Evolutionary conservation across 2,797 vertebrate genomes (phyloP).

Genomic region (Cottoperca gobio): DNA sequence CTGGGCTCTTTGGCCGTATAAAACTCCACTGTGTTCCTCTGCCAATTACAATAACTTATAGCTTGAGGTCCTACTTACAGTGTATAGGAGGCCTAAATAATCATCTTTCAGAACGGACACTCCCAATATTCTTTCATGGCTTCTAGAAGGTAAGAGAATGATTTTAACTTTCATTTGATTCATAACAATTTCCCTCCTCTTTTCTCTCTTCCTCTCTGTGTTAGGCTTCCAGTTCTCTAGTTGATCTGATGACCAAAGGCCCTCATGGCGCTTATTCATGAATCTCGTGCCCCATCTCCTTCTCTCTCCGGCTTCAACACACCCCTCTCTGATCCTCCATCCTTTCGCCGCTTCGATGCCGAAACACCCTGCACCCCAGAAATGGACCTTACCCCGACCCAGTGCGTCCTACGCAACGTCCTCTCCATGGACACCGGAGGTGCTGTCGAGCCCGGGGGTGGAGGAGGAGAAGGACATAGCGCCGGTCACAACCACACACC

Average conservation of each 20-base stretch:
- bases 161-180: conserved; percentile 37
- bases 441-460: conserved; percentile 69
- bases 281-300: conserved; percentile 91
- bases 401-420: conserved; percentile 93
- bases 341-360: conserved; percentile 88
- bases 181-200: conserved; percentile 19
- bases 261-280: conserved; percentile 93
- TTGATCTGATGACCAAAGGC: conserved; percentile 70
- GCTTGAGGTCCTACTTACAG: not conserved
- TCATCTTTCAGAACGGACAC: conserved; percentile 10
- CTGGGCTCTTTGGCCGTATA: not conserved
- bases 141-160: not conserved
- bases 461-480: conserved; percentile 66
- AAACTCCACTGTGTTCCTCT: not conserved
- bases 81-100: conserved; percentile 18
- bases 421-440: conserved; percentile 89
- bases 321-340: conserved; percentile 87
- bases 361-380: conserved; percentile 93
- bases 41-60: not conserved
- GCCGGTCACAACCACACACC: conserved; percentile 84
- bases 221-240: conserved; percentile 49
- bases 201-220: conserved; percentile 15
- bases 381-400: conserved; percentile 94
- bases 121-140: not conserved
- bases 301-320: conserved; percentile 91